These are phyloP conservation scores for Drosophila azteca DNA, from an alignment of 1,140 invertebrate genomes.

Conservation along the genomic window DNA sequence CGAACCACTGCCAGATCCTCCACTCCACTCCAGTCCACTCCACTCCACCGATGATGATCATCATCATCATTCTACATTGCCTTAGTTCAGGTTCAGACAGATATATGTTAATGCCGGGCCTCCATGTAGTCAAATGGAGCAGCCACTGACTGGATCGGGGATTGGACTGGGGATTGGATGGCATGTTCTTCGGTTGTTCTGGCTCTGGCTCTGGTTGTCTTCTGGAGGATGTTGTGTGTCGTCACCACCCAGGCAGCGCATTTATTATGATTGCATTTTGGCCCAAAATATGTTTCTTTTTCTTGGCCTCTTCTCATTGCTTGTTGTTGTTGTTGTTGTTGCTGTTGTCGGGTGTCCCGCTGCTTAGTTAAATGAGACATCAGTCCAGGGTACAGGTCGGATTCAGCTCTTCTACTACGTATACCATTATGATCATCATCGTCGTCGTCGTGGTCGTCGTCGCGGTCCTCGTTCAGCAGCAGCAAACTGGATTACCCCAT, in stretches of 20 bases:
- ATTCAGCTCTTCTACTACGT: conserved; percentile 1
- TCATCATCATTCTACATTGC: not conserved
- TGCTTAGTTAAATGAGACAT: conserved; percentile 81
- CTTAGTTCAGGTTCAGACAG: conserved; percentile 3
- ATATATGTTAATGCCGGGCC: conserved; percentile 39
- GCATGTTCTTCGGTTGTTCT: conserved; percentile 5
- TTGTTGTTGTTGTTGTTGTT: conserved; percentile 17
- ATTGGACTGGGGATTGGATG: not conserved
- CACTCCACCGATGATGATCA: too few species aligned
- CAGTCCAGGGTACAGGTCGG: conserved; percentile 37
- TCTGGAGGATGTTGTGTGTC: conserved; percentile 21
- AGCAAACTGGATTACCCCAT: conserved; percentile 38
- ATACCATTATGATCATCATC: conserved; percentile 9
- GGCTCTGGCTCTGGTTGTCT: not conserved
- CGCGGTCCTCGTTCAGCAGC: not conserved
- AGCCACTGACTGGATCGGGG: not conserved
- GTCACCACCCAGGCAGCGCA: conserved; percentile 74
- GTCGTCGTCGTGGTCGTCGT: not conserved
- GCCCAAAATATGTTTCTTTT: conserved; percentile 60
- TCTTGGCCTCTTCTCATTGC: not conserved
- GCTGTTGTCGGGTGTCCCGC: conserved; percentile 62
- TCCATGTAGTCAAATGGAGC: conserved; percentile 51
- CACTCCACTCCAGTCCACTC: not conserved
- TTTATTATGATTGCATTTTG: conserved; percentile 81
- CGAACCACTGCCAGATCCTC: not conserved